A percentile compares a stretch with the other conserved stretches of the same genome.
These are phyloP conservation scores for Lepus americanus DNA, from an alignment of 2,113 vertebrate genomes.

Conservation along the genomic window DNA sequence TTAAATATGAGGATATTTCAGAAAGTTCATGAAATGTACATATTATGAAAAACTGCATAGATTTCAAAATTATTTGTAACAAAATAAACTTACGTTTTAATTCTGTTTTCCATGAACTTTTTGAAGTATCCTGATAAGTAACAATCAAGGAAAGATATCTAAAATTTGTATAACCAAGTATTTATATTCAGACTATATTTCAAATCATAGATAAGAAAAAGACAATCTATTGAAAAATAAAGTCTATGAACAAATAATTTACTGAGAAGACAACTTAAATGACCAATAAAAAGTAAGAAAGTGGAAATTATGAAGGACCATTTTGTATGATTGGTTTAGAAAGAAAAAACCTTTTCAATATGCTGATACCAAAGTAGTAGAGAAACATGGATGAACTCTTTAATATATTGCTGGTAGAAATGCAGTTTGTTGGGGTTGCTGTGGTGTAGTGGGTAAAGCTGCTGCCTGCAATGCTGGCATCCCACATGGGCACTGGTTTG, in stretches of 20 bases:
- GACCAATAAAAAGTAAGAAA: background rate
- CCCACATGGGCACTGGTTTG: too few species aligned
- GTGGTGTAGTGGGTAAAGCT: too few species aligned
- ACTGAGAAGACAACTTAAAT: background rate
- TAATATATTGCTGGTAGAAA: background rate
- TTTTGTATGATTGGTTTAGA: background rate
- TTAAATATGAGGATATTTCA: background rate
- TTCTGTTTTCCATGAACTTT: too few species aligned
- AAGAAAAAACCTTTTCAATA: background rate
- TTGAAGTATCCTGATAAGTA: background rate
- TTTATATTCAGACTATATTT: background rate
- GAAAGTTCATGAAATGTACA: too few species aligned
- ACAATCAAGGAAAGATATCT: background rate
- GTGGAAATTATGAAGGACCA: background rate
- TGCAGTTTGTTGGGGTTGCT: background rate
- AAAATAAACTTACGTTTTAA: too few species aligned
- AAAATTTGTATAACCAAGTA: background rate
- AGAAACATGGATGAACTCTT: background rate
- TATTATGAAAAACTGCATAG: too few species aligned
- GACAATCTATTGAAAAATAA: background rate
- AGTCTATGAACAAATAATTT: background rate
- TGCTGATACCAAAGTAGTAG: background rate
- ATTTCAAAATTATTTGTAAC: too few species aligned
- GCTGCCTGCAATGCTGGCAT: too few species aligned
- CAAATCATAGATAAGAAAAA: background rate